Evolutionary conservation across 2,113 vertebrate species (phyloP), one percentile per base, ranked within the genome.

Genomic region (Aspiorhynchus laticeps): DNA sequence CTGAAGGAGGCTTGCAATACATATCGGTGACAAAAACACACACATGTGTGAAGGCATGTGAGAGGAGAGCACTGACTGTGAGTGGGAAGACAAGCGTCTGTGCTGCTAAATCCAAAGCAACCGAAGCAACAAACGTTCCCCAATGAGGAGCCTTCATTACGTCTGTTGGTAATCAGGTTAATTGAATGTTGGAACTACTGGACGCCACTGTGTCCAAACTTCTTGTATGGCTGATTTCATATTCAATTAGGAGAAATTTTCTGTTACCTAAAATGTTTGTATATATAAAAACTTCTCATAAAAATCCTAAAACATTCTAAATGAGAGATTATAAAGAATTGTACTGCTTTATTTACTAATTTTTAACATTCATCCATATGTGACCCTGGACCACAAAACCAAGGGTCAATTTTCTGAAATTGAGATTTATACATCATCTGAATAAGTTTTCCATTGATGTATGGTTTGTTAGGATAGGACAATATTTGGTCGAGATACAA

Each of bases 71-170:
- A 59, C 65, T 75, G 81, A 82, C 80, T 86, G 76, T 43, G 69
- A 81, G 89, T 90, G 85, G 89, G 89, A 86, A 88, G 83, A 85
- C 48, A 73, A 83, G 46, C 85, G 56, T 90, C 89, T 90, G 89
- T 88, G 87, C 87, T 90, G 89, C 74, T 86, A 90, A 83, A 69
- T 71, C 81, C 41, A 71, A 48, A 69, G 46, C 63, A 69, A 69
- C 33, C 28, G 4, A 83, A 85, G 76, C 28, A 85, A 85, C 79
- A 33, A 26, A 81, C 14, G 7, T 51, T 9, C 31, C 67, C 41
- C 6, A 33, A 12, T 24, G 26, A 48, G 38, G 56, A 67, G 46
- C 21, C 78, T 71, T 75, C 79, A 74, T 41, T 8, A 69, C 53
- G 31, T 48, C 38, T 65, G 17, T 28, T 26, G 5, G 17, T 75